Evolutionary conservation across 2,113 vertebrate genomes (phyloP).

Genomic region (Grus americana): DNA sequence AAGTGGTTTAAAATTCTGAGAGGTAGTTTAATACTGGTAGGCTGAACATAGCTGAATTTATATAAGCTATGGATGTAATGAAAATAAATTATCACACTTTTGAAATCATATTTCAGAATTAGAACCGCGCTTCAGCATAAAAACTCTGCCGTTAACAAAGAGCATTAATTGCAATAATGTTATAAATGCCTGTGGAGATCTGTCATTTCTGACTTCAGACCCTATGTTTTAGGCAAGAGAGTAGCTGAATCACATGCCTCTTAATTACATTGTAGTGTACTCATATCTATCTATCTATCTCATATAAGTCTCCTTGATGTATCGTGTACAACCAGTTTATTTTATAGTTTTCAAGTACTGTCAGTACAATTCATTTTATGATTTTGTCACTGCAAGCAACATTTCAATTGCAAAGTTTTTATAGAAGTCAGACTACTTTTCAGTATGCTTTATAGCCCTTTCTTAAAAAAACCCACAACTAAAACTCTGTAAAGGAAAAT

Average conservation of each 20-base stretch:
- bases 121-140: not conserved
- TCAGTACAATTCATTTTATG: not conserved
- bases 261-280: not conserved
- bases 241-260: not conserved
- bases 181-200: not conserved
- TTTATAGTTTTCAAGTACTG: not conserved
- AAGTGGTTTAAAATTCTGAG: not conserved
- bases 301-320: not conserved
- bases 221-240: not conserved
- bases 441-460: not conserved
- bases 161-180: not conserved
- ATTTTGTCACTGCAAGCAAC: not conserved
- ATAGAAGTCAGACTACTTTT: not conserved
- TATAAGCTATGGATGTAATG: not conserved
- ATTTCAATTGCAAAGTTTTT: not conserved
- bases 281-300: not conserved
- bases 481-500: not conserved
- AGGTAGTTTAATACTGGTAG: not conserved
- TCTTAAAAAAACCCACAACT: not conserved
- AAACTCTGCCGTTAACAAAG: not conserved
- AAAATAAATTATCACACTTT: not conserved
- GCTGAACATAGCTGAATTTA: not conserved
- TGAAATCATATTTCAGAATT: not conserved
- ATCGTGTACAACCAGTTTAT: not conserved
- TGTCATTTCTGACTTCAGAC: not conserved